Conservation (phyloP, 1,140 invertebrate genomes). For the Ostrea edulis region DNA sequence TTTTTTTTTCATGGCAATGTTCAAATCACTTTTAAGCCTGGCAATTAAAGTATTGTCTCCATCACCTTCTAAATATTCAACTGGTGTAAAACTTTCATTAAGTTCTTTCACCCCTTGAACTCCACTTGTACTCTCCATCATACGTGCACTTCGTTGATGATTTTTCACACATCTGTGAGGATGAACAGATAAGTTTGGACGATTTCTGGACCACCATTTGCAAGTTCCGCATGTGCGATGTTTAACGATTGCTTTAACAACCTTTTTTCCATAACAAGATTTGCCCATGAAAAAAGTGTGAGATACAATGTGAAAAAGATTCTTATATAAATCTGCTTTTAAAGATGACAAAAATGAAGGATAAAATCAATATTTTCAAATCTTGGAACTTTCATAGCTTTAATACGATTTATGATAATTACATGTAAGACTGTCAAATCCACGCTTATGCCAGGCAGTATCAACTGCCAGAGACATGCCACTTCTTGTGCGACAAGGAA, state of each 20-base stretch:
- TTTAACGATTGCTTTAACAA: constrained; percentile 48
- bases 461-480: constrained; percentile 49
- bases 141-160: constrained; percentile 44
- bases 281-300: constrained; percentile 52
- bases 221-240: constrained; percentile 54
- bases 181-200: neutral
- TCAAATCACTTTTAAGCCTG: constrained; percentile 38
- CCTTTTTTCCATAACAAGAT: constrained; percentile 54
- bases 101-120: constrained; percentile 43
- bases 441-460: constrained; percentile 50
- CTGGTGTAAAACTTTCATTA: constrained; percentile 40
- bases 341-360: no score
- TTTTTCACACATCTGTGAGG: constrained; percentile 37
- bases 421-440: constrained; percentile 50
- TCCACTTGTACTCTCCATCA: constrained; percentile 56
- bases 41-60: constrained; percentile 52
- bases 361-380: no score
- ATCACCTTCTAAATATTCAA: constrained; percentile 55
- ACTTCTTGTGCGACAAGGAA: constrained; percentile 45
- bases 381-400: no score
- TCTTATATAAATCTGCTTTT: no score
- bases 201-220: constrained; percentile 50
- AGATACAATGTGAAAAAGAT: constrained; percentile 38
- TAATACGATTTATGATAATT: constrained; percentile 24
- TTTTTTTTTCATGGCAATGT: constrained; percentile 48